These are phyloP conservation scores for Crotalus tigris DNA, from an alignment of 2,113 vertebrate species.

Conservation along the genomic window DNA sequence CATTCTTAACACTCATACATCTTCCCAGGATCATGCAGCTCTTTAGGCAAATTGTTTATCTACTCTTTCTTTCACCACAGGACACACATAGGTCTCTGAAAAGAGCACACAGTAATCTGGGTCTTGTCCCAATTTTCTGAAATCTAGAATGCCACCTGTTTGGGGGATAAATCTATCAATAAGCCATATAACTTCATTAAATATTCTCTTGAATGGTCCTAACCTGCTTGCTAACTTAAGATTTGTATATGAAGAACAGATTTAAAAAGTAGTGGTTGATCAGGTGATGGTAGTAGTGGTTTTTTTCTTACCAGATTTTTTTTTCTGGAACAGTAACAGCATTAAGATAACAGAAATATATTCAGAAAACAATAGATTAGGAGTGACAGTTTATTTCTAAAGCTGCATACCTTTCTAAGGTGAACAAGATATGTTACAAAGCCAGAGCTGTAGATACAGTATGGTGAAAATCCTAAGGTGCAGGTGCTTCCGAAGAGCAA, in stretches of 20 bases:
- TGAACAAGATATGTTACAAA: neutral
- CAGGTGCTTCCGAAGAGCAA: neutral
- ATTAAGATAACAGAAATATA: neutral
- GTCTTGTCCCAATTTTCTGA: neutral
- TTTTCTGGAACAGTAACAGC: neutral
- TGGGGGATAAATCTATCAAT: neutral
- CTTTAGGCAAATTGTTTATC: neutral
- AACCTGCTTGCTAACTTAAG: neutral
- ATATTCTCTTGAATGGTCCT: neutral
- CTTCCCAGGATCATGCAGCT: neutral
- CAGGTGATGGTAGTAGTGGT: neutral
- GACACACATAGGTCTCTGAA: neutral
- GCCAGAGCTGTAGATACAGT: neutral
- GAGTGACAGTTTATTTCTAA: neutral
- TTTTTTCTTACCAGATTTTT: neutral
- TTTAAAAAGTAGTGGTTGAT: neutral
- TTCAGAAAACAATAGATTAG: neutral
- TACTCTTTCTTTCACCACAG: neutral
- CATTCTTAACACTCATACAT: neutral
- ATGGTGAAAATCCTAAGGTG: neutral
- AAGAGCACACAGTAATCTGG: neutral
- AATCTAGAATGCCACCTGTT: neutral
- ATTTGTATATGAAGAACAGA: neutral
- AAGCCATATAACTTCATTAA: neutral
- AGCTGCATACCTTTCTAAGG: neutral